Conservation (phyloP, 2,113 vertebrate species). For the Tetrao urogallus region DNA sequence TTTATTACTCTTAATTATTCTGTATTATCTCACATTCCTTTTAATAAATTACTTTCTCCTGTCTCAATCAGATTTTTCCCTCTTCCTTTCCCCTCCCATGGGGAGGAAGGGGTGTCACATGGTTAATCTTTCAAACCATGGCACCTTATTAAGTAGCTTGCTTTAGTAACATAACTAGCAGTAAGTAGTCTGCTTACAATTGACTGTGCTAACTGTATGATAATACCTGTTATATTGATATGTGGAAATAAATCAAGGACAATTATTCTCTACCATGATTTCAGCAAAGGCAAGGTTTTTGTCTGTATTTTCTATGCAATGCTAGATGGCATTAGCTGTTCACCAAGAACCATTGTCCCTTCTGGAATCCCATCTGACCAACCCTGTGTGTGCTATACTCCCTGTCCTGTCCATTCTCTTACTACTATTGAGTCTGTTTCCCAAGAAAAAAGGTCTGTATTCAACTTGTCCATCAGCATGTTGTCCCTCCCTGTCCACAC, state of each 20-base stretch:
- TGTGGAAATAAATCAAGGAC: not conserved
- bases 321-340: not conserved
- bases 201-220: not conserved
- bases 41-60: no score
- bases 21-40: no score
- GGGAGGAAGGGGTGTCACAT: no score
- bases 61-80: no score
- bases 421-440: not conserved
- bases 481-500: not conserved
- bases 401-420: not conserved
- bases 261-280: not conserved
- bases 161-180: not conserved
- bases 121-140: no score
- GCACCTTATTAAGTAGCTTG: not conserved
- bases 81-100: no score
- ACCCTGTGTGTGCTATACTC: not conserved
- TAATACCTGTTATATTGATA: not conserved
- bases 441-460: not conserved
- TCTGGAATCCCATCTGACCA: not conserved
- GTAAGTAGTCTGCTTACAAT: not conserved
- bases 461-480: rapidly evolving
- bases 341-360: not conserved
- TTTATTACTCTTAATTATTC: no score
- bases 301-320: not conserved
- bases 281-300: not conserved